phyloP scores from a whole-genome alignment of 2,797 vertebrate genomes.

The Dermochelys coriacea region DNA sequence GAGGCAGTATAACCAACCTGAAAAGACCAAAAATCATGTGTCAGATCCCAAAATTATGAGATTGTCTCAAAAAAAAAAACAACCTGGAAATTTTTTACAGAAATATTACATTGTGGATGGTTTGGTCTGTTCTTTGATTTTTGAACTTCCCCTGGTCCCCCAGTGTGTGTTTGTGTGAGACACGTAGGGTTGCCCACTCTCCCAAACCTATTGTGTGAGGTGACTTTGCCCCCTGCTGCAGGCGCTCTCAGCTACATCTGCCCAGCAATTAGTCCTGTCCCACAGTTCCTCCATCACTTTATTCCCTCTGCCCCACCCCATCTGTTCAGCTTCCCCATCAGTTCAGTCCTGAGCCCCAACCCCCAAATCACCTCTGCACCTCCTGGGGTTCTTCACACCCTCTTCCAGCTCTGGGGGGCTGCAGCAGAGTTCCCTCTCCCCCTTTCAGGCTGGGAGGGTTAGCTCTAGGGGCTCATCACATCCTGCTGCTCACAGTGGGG shows the following conservation, averaged over 20 bases:
- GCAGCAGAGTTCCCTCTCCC: not conserved
- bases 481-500: fast-evolving
- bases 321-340: no score
- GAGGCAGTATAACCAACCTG: no score
- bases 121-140: not conserved
- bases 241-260: not conserved
- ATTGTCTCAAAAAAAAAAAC: not conserved
- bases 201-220: not conserved
- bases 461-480: not conserved
- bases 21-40: not conserved
- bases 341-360: not conserved
- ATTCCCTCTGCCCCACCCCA: no score
- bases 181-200: not conserved
- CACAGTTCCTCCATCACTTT: not conserved
- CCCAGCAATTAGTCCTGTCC: not conserved
- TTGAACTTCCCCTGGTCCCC: fast-evolving
- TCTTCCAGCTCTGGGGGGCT: not conserved
- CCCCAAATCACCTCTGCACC: not conserved
- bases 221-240: not conserved
- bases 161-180: no score
- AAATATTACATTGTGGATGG: not conserved
- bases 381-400: not conserved
- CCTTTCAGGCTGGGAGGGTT: not conserved
- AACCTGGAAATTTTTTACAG: not conserved
- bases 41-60: not conserved